Base-by-base conservation (phyloP, 2,113 vertebrate species). In the Tinamus guttatus region DNA sequence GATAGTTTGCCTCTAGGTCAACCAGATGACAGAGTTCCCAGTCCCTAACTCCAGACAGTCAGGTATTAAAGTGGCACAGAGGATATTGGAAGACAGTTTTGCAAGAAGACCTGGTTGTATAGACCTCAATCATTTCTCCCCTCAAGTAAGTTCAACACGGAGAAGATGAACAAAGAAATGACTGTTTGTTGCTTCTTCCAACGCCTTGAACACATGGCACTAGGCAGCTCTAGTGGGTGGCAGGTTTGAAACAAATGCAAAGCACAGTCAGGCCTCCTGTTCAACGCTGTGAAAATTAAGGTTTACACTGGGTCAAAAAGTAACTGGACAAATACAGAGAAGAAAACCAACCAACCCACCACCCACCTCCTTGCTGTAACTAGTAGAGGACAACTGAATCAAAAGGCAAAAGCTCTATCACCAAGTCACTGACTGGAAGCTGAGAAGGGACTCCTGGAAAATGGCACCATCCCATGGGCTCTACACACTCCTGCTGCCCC, bases 101-200 rank as follows among this genome's bases (percentile, higher is more conserved):
- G n/a, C 18, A 70, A 0, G 0, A 90, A 63, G 7, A 18, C 36
- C 9, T 60, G 43, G 15, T 8, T 67, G 20, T 18, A 56, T 13
- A 56, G 54, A 32, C 28, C 25, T 32, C 54, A 56, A 30, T 9
- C 54, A 56, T 56, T 56, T 56, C 15, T 30, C 24, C 27, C 28
- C 13, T 9, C 36, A 82, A n/a, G 11, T 19, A 60, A 27, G 64
- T 40, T 21, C 28, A 0, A 0, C 51, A 20, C 2, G 21, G 56
- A 69, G 34, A 63, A 25, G 34, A 14, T 32, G 47, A 51, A 43
- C 14, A 43, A 81, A 17, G 13, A 81, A 75, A 79, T 20, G 22
- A 67, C 28, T 9, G 16, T 18, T 86, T 8, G 34, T 13, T 0
- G 4, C 34, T 56, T 63, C 41, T 86, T 36, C 40, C 7, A 22